These are phyloP conservation scores for Siphonodentalium dalli DNA, from an alignment of 2,888 invertebrate species.

Conservation along the genomic window DNA sequence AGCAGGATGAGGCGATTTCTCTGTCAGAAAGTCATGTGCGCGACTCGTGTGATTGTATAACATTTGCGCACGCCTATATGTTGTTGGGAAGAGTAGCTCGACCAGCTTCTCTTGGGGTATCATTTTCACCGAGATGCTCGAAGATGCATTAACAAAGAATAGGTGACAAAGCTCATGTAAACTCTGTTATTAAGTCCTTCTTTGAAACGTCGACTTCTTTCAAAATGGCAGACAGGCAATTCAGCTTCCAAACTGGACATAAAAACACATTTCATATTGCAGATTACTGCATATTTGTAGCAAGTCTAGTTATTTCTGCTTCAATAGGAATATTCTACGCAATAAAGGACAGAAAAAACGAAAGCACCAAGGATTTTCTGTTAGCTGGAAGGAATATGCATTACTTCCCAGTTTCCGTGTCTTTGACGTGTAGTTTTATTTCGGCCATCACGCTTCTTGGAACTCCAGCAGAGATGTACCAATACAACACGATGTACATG, in stretches of 20 bases:
- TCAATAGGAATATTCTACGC: conserved; percentile 56
- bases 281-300: conserved; percentile 53
- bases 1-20: too few species aligned
- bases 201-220: too few species aligned
- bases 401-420: conserved; percentile 45
- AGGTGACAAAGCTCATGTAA: too few species aligned
- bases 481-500: conserved; percentile 51
- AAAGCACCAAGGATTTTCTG: conserved; percentile 47
- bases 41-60: too few species aligned
- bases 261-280: conserved; percentile 38
- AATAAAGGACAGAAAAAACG: conserved; percentile 45
- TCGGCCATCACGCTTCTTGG: conserved; percentile 54
- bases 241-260: conserved; percentile 41
- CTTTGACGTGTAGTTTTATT: conserved; percentile 51
- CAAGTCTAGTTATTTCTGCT: conserved; percentile 47
- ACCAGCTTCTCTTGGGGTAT: too few species aligned
- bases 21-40: too few species aligned
- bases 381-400: conserved; percentile 58
- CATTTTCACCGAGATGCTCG: too few species aligned
- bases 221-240: conserved; percentile 24
- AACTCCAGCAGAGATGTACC: conserved; percentile 60
- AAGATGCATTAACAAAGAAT: too few species aligned
- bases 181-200: too few species aligned
- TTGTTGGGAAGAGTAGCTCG: too few species aligned
- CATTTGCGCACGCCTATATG: too few species aligned